Conservation (phyloP, 2,113 vertebrate species). For the Aplodontia rufa region DNA sequence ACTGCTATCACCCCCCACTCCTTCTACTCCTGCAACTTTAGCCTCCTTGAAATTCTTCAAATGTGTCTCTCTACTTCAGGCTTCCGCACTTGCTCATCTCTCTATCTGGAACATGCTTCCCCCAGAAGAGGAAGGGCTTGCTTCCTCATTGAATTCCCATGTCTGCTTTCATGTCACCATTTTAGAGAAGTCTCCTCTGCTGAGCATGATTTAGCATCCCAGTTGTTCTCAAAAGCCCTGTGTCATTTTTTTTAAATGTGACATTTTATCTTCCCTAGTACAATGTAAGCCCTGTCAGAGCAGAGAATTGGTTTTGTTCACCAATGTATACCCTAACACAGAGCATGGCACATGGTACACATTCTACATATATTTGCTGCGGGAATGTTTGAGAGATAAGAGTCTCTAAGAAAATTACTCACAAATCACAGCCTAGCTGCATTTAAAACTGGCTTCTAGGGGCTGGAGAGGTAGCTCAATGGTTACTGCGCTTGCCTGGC, state of each 20-base stretch:
- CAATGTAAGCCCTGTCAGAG: not conserved
- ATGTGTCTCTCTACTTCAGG: not conserved
- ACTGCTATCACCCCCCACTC: not conserved
- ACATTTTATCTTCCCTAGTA: not conserved
- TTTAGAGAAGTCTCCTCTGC: not conserved
- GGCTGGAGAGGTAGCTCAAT: no score
- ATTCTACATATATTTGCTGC: not conserved
- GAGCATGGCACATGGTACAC: not conserved
- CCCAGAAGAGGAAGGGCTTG: not conserved
- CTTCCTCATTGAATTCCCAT: not conserved
- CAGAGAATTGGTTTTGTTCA: not conserved
- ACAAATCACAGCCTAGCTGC: not conserved
- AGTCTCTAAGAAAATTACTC: not conserved
- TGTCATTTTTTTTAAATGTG: not conserved
- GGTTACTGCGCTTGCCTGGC: no score
- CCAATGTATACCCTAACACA: not conserved
- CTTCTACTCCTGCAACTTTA: not conserved
- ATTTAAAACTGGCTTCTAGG: not conserved
- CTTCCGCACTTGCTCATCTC: not conserved
- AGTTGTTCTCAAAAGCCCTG: not conserved
- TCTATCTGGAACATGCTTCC: not conserved
- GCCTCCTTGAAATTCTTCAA: not conserved
- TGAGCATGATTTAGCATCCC: not conserved
- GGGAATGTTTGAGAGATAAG: not conserved
- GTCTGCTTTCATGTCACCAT: not conserved